phyloP scores from a whole-genome alignment of 2,888 invertebrate genomes.

The Drepanosiphum platanoidis region DNA sequence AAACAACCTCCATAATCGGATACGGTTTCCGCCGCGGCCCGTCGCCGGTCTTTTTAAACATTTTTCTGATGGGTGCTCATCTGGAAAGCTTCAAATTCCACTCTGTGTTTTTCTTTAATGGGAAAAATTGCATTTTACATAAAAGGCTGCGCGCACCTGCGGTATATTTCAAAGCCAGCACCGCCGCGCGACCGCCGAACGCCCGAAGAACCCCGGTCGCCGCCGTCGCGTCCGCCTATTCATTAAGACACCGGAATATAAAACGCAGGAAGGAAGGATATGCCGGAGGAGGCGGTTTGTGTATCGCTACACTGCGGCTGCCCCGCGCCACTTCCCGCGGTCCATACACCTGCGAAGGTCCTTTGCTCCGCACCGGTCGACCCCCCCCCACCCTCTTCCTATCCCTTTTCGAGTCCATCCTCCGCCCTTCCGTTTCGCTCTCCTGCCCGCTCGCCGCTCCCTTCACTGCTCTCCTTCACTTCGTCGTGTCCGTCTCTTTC shows the following conservation, averaged over 20 bases:
- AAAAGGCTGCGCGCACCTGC: slow-evolving; percentile 37
- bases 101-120: background rate
- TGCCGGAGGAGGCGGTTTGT: background rate
- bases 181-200: background rate
- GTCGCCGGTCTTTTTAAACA: background rate
- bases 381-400: background rate
- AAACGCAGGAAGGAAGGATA: background rate
- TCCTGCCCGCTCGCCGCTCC: background rate
- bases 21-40: background rate
- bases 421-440: too few relatives aligned
- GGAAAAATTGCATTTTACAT: slow-evolving; percentile 14
- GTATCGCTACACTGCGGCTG: background rate
- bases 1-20: background rate
- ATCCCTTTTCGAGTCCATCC: too few relatives aligned
- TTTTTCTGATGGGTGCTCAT: slow-evolving; percentile 29
- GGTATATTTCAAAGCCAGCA: background rate
- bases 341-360: background rate
- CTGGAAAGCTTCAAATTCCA: slow-evolving; percentile 34
- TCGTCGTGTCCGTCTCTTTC: too few relatives aligned
- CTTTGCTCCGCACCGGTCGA: background rate
- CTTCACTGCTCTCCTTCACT: background rate
- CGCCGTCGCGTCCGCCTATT: slow-evolving; percentile 10
- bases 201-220: background rate
- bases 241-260: slow-evolving; percentile 34
- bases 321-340: background rate